A percentile compares a stretch with the other conserved stretches of the same genome.
These are phyloP conservation scores for Daboia siamensis DNA, from an alignment of 2,113 vertebrate genomes.

Conservation along the genomic window DNA sequence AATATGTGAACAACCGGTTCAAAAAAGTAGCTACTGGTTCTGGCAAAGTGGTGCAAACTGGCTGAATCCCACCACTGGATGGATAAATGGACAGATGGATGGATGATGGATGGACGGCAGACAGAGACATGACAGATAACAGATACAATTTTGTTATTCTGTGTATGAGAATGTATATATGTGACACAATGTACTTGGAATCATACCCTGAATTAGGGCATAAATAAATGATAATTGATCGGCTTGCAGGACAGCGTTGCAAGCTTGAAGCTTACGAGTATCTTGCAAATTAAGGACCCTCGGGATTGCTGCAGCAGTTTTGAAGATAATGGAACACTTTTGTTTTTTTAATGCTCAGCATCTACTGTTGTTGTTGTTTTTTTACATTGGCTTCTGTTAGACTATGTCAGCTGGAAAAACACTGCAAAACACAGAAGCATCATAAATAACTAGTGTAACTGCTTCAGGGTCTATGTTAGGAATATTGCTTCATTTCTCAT, in stretches of 20 bases:
- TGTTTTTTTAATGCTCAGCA: not conserved
- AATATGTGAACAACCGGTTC: no score
- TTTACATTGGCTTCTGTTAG: not conserved
- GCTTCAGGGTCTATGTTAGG: not conserved
- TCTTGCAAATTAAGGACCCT: not conserved
- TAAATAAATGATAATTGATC: not conserved
- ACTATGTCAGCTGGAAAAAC: not conserved
- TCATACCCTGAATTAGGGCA: not conserved
- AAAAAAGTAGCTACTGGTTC: no score
- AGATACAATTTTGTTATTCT: not conserved
- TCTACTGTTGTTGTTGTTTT: constrained; percentile 5
- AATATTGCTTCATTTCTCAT: not conserved
- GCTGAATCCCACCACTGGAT: no score
- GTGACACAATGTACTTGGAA: not conserved
- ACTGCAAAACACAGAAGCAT: not conserved
- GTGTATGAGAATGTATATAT: not conserved
- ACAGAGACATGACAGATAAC: not conserved
- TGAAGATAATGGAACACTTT: not conserved
- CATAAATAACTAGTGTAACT: not conserved
- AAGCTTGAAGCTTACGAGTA: not conserved
- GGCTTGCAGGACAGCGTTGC: not conserved
- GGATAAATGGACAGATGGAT: no score
- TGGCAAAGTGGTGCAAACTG: no score
- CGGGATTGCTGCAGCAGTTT: not conserved
- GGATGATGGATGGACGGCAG: not conserved